Evolutionary conservation across 2,888 invertebrate genomes (phyloP), one percentile per base, ranked within the genome.

Genomic region (Drosophila neotestacea): DNA sequence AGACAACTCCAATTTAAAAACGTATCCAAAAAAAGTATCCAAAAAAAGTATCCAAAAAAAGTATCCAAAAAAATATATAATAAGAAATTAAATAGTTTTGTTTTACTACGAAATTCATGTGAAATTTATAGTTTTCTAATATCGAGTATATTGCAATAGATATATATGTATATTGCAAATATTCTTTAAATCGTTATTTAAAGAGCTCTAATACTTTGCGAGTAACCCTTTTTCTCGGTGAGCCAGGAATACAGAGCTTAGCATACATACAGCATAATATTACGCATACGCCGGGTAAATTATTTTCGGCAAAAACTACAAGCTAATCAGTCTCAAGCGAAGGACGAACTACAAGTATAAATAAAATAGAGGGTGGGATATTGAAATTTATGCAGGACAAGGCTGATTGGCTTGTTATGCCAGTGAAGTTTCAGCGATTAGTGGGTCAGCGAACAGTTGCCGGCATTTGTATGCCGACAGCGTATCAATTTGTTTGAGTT

Each of bases 341-440:
- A 38, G 38, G 6, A 11, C 34, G 22, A 34, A 50, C 30, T 56
- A 47, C 46, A 61, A 50, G 30, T 60, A 51, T 54, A 64, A 61
- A 74, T 59, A 55, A 50, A 54, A 6, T 50, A 30, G 5, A 13
- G 16, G 10, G 42, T 11, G 6, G 10, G 6, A 50, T 30, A 72
- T 65, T 51, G 60, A 85, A 76, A 87, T 81, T 87, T 73, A 85
- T 81, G 66, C 85, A 65, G 71, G 66, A 60, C 65, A 59, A 64
- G 28, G 63, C 66, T 85, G 82, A 87, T 87, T 79, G 85, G 79
- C 56, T 54, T 58, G 61, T 44, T 55, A 41, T 32, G 34, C n/a
- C n/a, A 22, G 34, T 28, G 39, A 56, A 58, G 56, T 22, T 22
- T 22, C 22, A 9, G 32, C 6, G 32, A 30, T 6, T 6, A 6